Evolutionary conservation across 2,888 invertebrate genomes (phyloP).

Genomic region (Eupithecia subumbrata): DNA sequence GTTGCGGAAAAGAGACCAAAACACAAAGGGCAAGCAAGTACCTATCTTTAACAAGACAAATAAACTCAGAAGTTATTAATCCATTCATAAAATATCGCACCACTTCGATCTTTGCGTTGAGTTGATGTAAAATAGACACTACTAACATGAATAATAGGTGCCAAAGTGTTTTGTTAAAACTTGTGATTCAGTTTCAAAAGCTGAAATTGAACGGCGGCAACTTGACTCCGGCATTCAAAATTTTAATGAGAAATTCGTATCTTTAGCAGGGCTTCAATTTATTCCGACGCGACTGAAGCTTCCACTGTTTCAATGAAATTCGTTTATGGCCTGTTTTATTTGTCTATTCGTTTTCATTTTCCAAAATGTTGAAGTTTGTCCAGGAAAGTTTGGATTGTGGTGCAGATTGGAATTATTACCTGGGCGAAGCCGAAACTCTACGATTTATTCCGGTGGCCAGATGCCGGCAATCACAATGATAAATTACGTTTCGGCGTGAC

Average conservation of each 20-base stretch:
- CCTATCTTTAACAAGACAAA: neutral
- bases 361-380: conserved; percentile 77
- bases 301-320: conserved; percentile 63
- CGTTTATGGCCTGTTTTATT: conserved; percentile 69
- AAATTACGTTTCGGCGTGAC: conserved; percentile 69
- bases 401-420: conserved; percentile 81
- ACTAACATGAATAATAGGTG: conserved; percentile 62
- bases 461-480: conserved; percentile 74
- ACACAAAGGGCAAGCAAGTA: neutral
- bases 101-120: neutral
- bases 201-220: conserved; percentile 72
- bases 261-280: conserved; percentile 73
- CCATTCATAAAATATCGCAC: neutral
- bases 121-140: neutral
- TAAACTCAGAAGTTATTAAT: neutral
- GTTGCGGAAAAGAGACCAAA: neutral
- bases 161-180: conserved; percentile 75
- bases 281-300: conserved; percentile 68
- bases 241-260: conserved; percentile 82
- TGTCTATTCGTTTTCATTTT: conserved; percentile 68
- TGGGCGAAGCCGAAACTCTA: conserved; percentile 71
- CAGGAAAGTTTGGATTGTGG: conserved; percentile 64
- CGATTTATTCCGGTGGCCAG: conserved; percentile 76
- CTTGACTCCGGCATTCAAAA: conserved; percentile 70
- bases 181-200: conserved; percentile 79